Evolutionary conservation across 2,113 vertebrate species (phyloP).

Genomic region (Hipposideros armiger): DNA sequence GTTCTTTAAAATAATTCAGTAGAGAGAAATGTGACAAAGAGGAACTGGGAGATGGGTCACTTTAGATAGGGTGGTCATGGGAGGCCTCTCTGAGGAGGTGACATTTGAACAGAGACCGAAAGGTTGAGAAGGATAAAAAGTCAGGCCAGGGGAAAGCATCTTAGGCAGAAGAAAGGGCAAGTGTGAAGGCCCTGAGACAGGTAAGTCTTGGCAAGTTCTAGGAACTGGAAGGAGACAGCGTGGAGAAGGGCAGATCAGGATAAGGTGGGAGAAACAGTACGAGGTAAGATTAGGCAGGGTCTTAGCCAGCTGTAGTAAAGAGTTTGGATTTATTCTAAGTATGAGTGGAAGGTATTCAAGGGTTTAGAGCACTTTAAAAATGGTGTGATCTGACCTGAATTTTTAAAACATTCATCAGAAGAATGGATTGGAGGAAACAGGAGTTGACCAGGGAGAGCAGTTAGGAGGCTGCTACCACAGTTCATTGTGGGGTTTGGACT

Average conservation of each 20-base stretch:
- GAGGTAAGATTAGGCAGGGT: not conserved
- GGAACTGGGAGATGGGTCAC: not conserved
- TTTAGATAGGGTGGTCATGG: too few relatives aligned
- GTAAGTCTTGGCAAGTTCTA: not conserved
- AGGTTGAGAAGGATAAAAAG: not conserved
- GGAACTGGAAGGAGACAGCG: not conserved
- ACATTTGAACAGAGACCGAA: not conserved
- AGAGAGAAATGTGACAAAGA: not conserved
- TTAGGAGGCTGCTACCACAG: not conserved
- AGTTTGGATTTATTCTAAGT: not conserved
- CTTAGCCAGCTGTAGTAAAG: not conserved
- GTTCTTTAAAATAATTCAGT: not conserved
- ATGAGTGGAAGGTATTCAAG: not conserved
- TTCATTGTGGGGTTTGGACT: accelerated
- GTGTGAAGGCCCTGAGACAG: not conserved
- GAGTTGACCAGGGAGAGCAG: not conserved
- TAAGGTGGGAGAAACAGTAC: not conserved
- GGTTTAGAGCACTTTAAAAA: not conserved
- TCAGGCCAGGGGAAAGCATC: not conserved
- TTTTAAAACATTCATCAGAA: not conserved
- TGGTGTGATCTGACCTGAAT: not conserved
- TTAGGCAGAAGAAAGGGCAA: not conserved
- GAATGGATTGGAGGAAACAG: not conserved
- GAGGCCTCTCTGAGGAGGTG: not conserved
- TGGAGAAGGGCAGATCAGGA: not conserved